Evolutionary conservation across 2,888 invertebrate species (phyloP).

Genomic region (Pilophorus perplexus): DNA sequence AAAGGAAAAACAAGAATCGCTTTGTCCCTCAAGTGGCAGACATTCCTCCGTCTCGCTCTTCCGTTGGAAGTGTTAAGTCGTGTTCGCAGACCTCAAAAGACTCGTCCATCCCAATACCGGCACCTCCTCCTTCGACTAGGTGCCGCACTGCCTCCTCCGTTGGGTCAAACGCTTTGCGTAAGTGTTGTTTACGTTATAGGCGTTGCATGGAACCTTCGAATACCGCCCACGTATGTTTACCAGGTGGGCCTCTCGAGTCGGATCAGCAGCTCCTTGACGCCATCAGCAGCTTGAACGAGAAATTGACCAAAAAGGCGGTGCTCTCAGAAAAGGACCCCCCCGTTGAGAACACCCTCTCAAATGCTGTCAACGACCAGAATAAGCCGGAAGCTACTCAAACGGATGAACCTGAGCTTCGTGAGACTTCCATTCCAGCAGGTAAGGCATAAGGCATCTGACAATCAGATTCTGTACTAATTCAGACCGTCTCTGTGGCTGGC

Average conservation of each 20-base stretch:
- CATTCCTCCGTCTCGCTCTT: not conserved
- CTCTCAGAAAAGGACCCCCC: not conserved
- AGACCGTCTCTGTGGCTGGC: no score
- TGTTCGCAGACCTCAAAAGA: not conserved
- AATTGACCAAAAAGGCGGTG: slow-evolving; percentile 14
- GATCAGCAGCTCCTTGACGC: slow-evolving; percentile 34
- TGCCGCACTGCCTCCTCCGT: slow-evolving; percentile 11
- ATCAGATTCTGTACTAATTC: no score
- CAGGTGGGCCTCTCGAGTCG: slow-evolving; percentile 7
- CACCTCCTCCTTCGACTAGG: not conserved
- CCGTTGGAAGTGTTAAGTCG: slow-evolving; percentile 12
- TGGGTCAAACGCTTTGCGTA: not conserved
- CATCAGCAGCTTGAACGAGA: slow-evolving; percentile 25
- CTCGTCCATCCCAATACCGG: not conserved
- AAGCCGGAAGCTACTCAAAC: no score
- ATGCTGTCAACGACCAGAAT: no score
- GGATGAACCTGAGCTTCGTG: no score
- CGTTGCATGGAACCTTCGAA: no score
- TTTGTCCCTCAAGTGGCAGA: slow-evolving; percentile 11
- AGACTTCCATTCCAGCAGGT: no score
- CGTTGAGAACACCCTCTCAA: no score
- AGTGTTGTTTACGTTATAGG: no score
- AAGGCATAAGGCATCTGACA: no score
- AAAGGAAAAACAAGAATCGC: no score
- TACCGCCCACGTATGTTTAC: no score